Base-by-base conservation (phyloP, 1,140 invertebrate species). In the Drusus annulatus region DNA sequence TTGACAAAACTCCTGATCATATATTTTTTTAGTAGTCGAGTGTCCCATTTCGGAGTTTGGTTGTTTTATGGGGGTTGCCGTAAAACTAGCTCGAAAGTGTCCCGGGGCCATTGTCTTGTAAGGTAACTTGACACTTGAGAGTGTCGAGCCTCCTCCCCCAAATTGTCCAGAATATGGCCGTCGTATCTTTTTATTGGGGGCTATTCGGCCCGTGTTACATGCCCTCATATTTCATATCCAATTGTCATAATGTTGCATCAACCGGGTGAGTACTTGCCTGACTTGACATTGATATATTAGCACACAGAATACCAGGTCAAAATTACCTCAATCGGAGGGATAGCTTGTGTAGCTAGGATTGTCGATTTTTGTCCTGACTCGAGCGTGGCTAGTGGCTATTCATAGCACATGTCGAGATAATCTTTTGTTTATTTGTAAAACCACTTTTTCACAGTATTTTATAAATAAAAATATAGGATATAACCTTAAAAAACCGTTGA, bases 81-180 rank as follows among this genome's bases (percentile, higher is more conserved):
- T 65, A 65, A 65, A 65, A 45, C 36, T 45, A 45, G 36, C 36
- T 10, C 10, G 8, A 45, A 45, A 28, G n/a, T n/a, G 21, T 28
- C 62, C 62, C 28, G 21, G 25, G 7, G 23, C 25, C 7, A 65
- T 65, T 65, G 62, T 65, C 28, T 15, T n/a, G 21, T 31, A n/a
- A n/a, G 23, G 23, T 16, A 28, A 65, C 62, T 65, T 65, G 62
- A 65, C 62, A 65, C 62, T 65, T 7, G 21, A 65, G 62, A 56
- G 54, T 21, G n/a, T 56, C 21, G 54, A 17, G n/a, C 54, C 54
- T 56, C 54, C 21, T 56, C 1, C n/a, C 54, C 19, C 54, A 0
- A 17, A 56, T 56, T 56, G 54, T 56, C 8, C 54, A n/a, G 54
- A 56, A 56, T 56, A 56, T 21, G 54, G 13, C 54, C 54, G n/a